Conservation (phyloP, 1,140 invertebrate genomes). For the Thaumatotibia leucotreta region DNA sequence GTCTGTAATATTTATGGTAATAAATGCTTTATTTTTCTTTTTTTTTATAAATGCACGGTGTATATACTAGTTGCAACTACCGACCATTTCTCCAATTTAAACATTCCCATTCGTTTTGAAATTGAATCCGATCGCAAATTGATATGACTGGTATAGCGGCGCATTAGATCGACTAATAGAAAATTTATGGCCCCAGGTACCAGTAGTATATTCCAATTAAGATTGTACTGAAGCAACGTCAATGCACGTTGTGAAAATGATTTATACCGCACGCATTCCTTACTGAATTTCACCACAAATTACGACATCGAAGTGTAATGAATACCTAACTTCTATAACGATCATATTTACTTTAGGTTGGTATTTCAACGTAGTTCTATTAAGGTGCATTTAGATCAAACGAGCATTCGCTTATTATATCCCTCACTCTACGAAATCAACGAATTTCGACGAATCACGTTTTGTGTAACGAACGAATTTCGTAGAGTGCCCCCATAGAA, state of each 20-base stretch:
- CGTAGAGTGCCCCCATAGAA: too few relatives aligned
- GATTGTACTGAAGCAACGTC: background rate
- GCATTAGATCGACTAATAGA: background rate
- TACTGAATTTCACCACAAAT: background rate
- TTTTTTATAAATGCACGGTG: too few relatives aligned
- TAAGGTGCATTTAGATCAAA: too few relatives aligned
- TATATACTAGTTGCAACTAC: background rate
- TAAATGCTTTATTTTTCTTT: too few relatives aligned
- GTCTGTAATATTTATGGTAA: too few relatives aligned
- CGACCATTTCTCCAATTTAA: background rate
- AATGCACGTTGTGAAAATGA: background rate
- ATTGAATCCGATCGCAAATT: constrained; percentile 6
- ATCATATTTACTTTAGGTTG: too few relatives aligned
- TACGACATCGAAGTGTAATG: background rate
- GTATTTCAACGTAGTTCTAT: too few relatives aligned
- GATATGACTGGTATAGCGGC: background rate
- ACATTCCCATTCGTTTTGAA: background rate
- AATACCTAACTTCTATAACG: too few relatives aligned
- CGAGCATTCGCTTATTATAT: too few relatives aligned
- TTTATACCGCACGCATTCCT: background rate
- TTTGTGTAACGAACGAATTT: too few relatives aligned
- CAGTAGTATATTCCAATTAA: constrained; percentile 11
- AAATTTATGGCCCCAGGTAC: background rate
- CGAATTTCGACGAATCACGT: too few relatives aligned
- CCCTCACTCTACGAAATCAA: too few relatives aligned